Evolutionary conservation across 2,888 invertebrate genomes (phyloP).

Genomic region (Boloria euphrosyne): DNA sequence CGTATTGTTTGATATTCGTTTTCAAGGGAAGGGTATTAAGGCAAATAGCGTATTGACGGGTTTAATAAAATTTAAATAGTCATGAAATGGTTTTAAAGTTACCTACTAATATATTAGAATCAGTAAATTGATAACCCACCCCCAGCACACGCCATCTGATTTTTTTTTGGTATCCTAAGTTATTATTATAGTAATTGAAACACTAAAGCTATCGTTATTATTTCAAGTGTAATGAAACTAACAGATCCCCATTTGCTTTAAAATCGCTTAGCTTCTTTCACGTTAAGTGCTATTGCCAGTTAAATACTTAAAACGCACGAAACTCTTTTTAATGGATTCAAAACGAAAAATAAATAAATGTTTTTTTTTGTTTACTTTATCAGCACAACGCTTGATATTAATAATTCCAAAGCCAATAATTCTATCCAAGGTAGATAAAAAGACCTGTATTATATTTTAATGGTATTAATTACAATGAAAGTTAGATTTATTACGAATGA

Average conservation of each 20-base stretch:
- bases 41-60: no score
- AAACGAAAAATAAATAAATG: conserved; percentile 9
- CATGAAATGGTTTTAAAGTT: no score
- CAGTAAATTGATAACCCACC: no score
- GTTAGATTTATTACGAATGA: neutral
- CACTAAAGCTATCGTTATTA: neutral
- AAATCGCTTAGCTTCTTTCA: conserved; percentile 22
- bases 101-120: no score
- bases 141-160: no score
- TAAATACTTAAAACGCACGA: conserved; percentile 25
- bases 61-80: no score
- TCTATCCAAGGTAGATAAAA: neutral
- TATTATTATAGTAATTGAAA: neutral
- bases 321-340: conserved; percentile 22
- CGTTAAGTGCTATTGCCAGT: conserved; percentile 24
- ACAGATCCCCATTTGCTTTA: conserved; percentile 16
- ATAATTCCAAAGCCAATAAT: no score
- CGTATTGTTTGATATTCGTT: no score
- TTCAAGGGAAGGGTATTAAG: no score
- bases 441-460: neutral
- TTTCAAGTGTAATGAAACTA: conserved; percentile 8
- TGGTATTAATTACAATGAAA: conserved; percentile 11
- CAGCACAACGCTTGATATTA: neutral
- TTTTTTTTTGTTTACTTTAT: conserved; percentile 7
- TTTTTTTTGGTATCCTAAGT: no score